Evolutionary conservation across 2,888 invertebrate species (phyloP).

Genomic region (Gari tellinella): DNA sequence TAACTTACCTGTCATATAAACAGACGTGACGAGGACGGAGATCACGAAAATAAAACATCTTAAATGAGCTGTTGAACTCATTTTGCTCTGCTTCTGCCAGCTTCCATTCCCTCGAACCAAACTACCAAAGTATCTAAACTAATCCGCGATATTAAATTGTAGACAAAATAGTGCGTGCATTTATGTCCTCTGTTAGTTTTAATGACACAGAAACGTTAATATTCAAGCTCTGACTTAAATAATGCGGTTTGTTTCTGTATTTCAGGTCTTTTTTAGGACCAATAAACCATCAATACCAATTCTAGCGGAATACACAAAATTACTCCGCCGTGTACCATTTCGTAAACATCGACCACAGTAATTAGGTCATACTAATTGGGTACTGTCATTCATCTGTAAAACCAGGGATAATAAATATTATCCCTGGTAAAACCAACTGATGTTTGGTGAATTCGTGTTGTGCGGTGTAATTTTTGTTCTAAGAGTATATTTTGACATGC

Average conservation of each 20-base stretch:
- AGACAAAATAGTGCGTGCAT: background rate
- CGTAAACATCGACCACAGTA: constrained; percentile 6
- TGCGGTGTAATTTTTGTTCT: no score
- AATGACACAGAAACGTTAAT: no score
- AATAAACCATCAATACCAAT: background rate
- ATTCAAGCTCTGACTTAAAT: no score
- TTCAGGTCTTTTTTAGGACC: no score
- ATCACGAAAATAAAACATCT: constrained; percentile 16
- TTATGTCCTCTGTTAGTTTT: no score
- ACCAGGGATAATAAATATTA: no score
- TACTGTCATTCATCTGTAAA: no score
- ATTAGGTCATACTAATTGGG: constrained; percentile 6
- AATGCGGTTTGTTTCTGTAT: no score
- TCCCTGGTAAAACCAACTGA: no score
- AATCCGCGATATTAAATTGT: background rate
- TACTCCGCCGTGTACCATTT: constrained; percentile 7
- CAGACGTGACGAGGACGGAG: background rate
- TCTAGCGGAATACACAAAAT: background rate
- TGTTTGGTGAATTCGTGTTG: no score
- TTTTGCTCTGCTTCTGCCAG: constrained; percentile 19
- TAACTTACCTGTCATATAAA: constrained; percentile 10
- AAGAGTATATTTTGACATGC: no score
- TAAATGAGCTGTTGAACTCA: constrained; percentile 3
- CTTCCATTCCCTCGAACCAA: constrained; percentile 25
- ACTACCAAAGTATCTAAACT: background rate